A percentile compares a stretch with the other conserved stretches of the same genome.
Conservation (phyloP, 2,113 vertebrate species). For the Nothoprocta perdicaria region DNA sequence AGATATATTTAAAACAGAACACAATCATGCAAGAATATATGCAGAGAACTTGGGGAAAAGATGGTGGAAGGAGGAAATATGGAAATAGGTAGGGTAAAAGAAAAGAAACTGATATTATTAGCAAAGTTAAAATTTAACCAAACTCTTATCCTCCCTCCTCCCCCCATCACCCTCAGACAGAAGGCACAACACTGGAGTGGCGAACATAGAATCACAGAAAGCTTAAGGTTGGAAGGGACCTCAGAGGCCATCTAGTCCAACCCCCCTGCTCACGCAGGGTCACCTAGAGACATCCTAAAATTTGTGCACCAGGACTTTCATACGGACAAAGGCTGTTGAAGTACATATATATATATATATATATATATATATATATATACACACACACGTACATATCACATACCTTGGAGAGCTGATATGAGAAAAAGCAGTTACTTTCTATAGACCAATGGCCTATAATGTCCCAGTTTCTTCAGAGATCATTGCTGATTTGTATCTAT, state of each 20-base stretch:
- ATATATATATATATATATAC: too few species aligned
- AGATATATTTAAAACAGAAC: neutral
- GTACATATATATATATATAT: accelerated
- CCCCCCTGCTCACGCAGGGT: too few species aligned
- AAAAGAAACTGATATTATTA: neutral
- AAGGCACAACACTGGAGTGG: neutral
- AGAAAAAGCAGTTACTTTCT: neutral
- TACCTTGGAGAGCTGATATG: neutral
- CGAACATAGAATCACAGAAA: neutral
- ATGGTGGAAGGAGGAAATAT: neutral
- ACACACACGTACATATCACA: neutral
- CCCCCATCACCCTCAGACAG: neutral
- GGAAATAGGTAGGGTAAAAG: accelerated
- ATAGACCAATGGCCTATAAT: neutral
- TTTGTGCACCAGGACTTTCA: neutral
- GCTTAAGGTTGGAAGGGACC: too few species aligned
- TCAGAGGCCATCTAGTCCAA: too few species aligned
- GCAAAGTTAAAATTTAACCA: neutral
- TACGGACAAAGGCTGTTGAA: neutral
- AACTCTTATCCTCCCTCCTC: neutral
- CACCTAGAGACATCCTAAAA: neutral
- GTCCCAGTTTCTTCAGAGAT: neutral
- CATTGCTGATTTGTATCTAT: neutral
- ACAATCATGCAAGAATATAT: neutral
- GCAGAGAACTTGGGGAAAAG: neutral